These are phyloP conservation scores for Drosophila subobscura DNA, from an alignment of 1,140 invertebrate genomes.

Conservation along the genomic window DNA sequence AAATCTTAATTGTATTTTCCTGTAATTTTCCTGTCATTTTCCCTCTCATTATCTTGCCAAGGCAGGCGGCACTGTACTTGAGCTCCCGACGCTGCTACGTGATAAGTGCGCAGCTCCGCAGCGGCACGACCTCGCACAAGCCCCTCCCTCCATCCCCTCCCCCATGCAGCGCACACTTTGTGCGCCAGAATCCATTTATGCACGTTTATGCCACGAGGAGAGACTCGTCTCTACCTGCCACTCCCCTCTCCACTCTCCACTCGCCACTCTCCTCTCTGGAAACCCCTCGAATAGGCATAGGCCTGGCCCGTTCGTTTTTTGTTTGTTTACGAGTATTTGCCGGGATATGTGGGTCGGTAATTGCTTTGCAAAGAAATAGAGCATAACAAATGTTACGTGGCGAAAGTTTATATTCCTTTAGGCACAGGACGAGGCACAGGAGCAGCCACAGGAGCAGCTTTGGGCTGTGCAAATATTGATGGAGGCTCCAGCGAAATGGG, in stretches of 20 bases:
- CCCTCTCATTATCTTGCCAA: slow-evolving; percentile 22
- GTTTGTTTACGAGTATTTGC: slow-evolving; percentile 59
- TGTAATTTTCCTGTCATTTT: slow-evolving; percentile 24
- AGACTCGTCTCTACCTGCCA: neutral
- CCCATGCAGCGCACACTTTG: slow-evolving; percentile 9
- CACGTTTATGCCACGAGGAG: slow-evolving; percentile 35
- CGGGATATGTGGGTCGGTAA: slow-evolving; percentile 74
- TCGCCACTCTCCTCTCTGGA: slow-evolving; percentile 1
- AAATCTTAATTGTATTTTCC: slow-evolving; percentile 43
- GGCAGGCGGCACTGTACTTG: slow-evolving; percentile 47
- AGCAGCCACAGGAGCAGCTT: slow-evolving; percentile 32
- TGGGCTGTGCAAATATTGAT: too few species aligned
- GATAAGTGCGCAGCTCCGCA: slow-evolving; percentile 53
- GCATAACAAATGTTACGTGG: slow-evolving; percentile 79
- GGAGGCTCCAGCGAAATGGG: slow-evolving; percentile 13
- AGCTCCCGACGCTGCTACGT: slow-evolving; percentile 33
- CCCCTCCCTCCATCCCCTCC: neutral
- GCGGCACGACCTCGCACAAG: slow-evolving; percentile 11
- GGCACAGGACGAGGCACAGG: slow-evolving; percentile 20
- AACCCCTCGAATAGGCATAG: slow-evolving; percentile 16
- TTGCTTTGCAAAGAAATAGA: slow-evolving; percentile 81
- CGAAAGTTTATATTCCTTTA: slow-evolving; percentile 62
- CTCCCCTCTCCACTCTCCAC: neutral
- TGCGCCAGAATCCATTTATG: slow-evolving; percentile 53
- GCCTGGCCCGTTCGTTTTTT: slow-evolving; percentile 31